Evolutionary conservation across 2,797 vertebrate genomes (phyloP).

Genomic region (Anisognathus igniventris): DNA sequence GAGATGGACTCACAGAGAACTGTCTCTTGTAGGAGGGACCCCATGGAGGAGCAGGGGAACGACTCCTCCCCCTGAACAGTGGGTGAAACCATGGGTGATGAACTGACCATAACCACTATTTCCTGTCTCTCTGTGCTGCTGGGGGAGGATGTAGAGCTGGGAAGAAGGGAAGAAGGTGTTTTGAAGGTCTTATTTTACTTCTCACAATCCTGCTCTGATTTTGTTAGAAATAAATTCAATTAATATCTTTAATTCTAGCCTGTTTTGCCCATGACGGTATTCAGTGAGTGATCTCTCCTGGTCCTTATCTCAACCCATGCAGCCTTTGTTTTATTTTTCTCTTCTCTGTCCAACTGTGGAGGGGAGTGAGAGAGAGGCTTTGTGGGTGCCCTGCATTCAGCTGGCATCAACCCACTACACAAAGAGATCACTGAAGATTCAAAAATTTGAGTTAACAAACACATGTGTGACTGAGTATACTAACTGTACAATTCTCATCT

Average conservation of each 20-base stretch:
- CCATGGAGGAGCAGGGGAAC: background rate
- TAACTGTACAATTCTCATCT: background rate
- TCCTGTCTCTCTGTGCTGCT: background rate
- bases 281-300: background rate
- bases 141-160: background rate
- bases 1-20: background rate
- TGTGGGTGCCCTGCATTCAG: background rate
- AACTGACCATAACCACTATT: background rate
- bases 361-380: background rate
- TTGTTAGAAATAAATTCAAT: background rate
- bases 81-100: background rate
- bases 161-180: background rate
- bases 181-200: background rate
- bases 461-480: background rate
- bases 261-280: background rate
- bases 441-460: background rate
- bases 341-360: background rate
- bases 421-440: background rate
- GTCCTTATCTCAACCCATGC: background rate
- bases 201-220: background rate
- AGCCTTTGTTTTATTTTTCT: accelerated
- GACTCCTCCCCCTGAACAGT: background rate
- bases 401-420: background rate
- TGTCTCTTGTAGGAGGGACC: background rate
- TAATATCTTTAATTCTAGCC: background rate